A percentile compares a stretch with the other conserved stretches of the same genome.
These are phyloP conservation scores for Hycleus cichorii DNA, from an alignment of 1,140 invertebrate genomes.

Conservation along the genomic window DNA sequence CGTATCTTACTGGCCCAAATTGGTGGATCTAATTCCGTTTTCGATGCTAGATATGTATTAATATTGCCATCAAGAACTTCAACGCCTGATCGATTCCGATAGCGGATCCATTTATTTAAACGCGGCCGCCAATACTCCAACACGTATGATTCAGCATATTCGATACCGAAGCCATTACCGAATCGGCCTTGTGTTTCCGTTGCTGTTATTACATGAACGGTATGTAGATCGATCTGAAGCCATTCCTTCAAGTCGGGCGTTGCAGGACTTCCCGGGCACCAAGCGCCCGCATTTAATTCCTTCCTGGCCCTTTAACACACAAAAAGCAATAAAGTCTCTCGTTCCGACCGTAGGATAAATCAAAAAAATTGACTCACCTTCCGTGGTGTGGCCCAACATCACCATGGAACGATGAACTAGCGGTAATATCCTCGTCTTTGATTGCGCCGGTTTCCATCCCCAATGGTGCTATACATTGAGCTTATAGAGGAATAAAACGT, in stretches of 20 bases:
- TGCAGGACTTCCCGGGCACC: slow-evolving; percentile 66
- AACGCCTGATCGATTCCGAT: slow-evolving; percentile 55
- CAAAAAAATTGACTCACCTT: slow-evolving; percentile 52
- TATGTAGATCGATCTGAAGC: slow-evolving; percentile 67
- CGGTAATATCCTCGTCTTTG: slow-evolving; percentile 75
- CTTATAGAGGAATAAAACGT: slow-evolving; percentile 46
- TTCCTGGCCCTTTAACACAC: slow-evolving; percentile 25
- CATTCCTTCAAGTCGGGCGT: slow-evolving; percentile 65
- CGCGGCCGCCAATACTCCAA: slow-evolving; percentile 71
- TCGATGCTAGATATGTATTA: slow-evolving; percentile 73
- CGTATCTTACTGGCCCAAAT: slow-evolving; percentile 65
- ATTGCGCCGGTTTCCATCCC: slow-evolving; percentile 88
- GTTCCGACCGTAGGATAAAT: no score
- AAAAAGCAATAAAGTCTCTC: background rate
- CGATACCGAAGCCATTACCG: slow-evolving; percentile 74
- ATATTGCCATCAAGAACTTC: slow-evolving; percentile 72
- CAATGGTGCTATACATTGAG: slow-evolving; percentile 71
- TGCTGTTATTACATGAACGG: slow-evolving; percentile 65
- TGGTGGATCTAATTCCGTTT: slow-evolving; percentile 62
- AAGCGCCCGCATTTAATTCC: slow-evolving; percentile 36
- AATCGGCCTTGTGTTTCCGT: slow-evolving; percentile 79
- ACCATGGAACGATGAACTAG: slow-evolving; percentile 80
- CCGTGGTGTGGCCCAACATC: slow-evolving; percentile 87
- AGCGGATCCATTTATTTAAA: slow-evolving; percentile 64
- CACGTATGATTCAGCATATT: slow-evolving; percentile 69